Conservation (phyloP, 2,113 vertebrate species). For the Clarias batrachus region DNA sequence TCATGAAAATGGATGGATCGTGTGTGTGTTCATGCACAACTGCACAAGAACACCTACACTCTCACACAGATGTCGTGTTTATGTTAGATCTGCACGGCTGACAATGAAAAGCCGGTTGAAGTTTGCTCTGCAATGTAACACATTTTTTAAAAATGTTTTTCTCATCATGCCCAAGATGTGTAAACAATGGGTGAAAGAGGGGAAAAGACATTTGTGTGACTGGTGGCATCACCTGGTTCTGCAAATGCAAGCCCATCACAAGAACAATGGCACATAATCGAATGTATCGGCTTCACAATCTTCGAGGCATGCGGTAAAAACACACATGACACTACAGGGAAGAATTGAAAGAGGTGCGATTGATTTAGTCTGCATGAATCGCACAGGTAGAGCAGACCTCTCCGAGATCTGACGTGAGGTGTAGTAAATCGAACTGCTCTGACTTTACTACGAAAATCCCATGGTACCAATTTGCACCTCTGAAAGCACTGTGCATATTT, state of each 20-base stretch:
- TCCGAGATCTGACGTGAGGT: not conserved
- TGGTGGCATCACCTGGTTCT: not conserved
- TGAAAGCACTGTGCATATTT: not conserved
- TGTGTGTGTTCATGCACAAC: constrained; percentile 11
- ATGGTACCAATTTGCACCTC: not conserved
- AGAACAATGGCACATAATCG: not conserved
- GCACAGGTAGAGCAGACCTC: not conserved
- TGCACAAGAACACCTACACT: constrained; percentile 3
- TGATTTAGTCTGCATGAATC: not conserved
- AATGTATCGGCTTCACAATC: not conserved
- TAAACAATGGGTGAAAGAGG: not conserved
- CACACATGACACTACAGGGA: not conserved
- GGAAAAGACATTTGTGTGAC: not conserved
- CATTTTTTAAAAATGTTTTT: no score
- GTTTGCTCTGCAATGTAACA: not conserved
- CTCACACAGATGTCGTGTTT: constrained; percentile 23
- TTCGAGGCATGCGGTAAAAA: not conserved
- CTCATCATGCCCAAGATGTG: not conserved
- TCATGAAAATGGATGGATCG: not conserved
- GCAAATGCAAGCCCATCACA: not conserved
- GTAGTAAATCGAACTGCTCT: not conserved
- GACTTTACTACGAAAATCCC: constrained; percentile 11
- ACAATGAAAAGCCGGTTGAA: not conserved
- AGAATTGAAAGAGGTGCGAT: not conserved
- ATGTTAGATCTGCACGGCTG: not conserved